Percentiles rank a stretch among this genome's conserved stretches.
Evolutionary conservation across 2,113 vertebrate species (phyloP).

Genomic region (Aptenodytes patagonicus): DNA sequence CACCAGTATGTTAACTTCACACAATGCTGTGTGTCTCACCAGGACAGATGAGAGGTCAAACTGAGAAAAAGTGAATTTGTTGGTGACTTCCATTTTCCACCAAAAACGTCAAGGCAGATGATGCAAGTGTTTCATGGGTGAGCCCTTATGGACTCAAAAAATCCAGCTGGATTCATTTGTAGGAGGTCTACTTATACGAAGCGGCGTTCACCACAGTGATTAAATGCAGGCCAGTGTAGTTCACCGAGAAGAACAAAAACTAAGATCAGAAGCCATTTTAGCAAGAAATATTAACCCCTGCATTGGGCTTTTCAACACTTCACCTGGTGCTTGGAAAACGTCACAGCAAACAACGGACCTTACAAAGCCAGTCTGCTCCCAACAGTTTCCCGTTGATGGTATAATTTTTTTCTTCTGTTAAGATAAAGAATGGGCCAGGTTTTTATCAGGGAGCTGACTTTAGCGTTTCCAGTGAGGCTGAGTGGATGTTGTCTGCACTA

Average conservation of each 20-base stretch:
- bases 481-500: constrained; percentile 58
- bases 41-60: neutral
- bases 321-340: constrained; percentile 16
- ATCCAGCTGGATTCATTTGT: neutral
- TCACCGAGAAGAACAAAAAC: neutral
- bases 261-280: neutral
- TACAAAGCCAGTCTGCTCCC: constrained; percentile 20
- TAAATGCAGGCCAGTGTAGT: neutral
- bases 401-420: neutral
- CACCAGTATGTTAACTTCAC: constrained; percentile 24
- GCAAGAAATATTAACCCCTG: neutral
- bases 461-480: constrained; percentile 62
- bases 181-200: neutral
- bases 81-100: neutral
- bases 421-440: constrained; percentile 55
- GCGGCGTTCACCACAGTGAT: neutral
- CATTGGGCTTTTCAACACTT: neutral
- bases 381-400: constrained; percentile 34
- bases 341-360: constrained; percentile 29
- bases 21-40: neutral
- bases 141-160: neutral
- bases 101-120: neutral
- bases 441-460: constrained; percentile 59
- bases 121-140: neutral
- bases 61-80: neutral